These are phyloP conservation scores for Cepphus grylle DNA, from an alignment of 2,113 vertebrate species.

Conservation along the genomic window DNA sequence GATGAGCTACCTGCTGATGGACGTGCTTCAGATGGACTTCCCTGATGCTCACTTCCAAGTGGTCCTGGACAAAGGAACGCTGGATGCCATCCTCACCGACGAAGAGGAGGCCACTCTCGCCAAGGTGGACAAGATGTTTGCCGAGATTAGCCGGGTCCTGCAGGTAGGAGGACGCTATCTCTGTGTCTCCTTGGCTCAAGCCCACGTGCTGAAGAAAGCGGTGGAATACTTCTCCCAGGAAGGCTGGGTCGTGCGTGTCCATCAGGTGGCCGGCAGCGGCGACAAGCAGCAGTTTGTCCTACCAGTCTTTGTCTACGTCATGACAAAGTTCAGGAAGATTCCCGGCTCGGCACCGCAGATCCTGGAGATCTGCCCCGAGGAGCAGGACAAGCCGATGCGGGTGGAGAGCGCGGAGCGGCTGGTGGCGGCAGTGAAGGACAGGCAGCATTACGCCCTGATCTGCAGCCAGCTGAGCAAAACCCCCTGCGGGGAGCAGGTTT, in stretches of 20 bases:
- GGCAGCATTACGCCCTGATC: slow-evolving; percentile 87
- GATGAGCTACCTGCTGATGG: slow-evolving; percentile 86
- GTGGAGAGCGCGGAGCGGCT: slow-evolving; percentile 72
- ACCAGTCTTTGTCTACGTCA: slow-evolving; percentile 88
- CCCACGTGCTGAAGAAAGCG: slow-evolving; percentile 83
- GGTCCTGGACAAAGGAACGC: slow-evolving; percentile 91
- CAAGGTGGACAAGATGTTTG: slow-evolving; percentile 82
- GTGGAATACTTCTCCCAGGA: slow-evolving; percentile 86
- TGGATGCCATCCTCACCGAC: slow-evolving; percentile 84
- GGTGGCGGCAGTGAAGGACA: slow-evolving; percentile 82
- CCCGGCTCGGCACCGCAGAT: slow-evolving; percentile 74
- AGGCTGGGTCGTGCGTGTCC: slow-evolving; percentile 90
- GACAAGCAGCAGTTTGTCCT: slow-evolving; percentile 78
- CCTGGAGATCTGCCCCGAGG: slow-evolving; percentile 87
- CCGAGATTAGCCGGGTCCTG: slow-evolving; percentile 87
- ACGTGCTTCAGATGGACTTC: slow-evolving; percentile 88
- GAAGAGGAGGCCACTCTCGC: slow-evolving; percentile 78
- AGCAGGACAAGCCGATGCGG: slow-evolving; percentile 81
- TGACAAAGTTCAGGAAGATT: slow-evolving; percentile 88
- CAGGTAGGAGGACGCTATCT: slow-evolving; percentile 89
- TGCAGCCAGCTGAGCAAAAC: slow-evolving; percentile 80
- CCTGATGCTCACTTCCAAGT: slow-evolving; percentile 83
- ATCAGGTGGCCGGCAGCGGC: slow-evolving; percentile 76
- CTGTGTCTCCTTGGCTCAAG: slow-evolving; percentile 93
- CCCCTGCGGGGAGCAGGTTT: slow-evolving; percentile 69